These are phyloP conservation scores for Saccostrea echinata DNA, from an alignment of 1,140 invertebrate genomes.

Conservation along the genomic window DNA sequence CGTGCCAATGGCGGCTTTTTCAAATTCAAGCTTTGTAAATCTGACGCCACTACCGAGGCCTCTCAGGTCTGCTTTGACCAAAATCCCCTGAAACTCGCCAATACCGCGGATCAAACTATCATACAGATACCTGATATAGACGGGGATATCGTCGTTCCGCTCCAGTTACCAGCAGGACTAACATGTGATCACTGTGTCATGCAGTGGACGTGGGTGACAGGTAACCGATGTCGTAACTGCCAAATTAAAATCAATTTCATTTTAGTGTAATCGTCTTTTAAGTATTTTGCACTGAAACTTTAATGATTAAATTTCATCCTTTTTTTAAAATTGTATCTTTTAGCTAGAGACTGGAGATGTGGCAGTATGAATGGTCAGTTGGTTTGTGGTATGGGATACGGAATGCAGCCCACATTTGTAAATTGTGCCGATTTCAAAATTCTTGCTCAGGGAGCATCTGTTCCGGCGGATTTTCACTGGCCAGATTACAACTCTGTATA, in stretches of 20 bases:
- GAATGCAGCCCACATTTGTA: conserved; percentile 44
- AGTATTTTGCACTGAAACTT: too few relatives aligned
- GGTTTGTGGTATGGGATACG: conserved; percentile 45
- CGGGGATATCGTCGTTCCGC: conserved; percentile 31
- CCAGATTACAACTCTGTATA: conserved; percentile 48
- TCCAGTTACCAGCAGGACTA: conserved; percentile 36
- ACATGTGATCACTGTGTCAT: conserved; percentile 31
- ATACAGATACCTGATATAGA: conserved; percentile 32
- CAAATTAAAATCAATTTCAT: too few relatives aligned
- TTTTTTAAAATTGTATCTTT: not conserved
- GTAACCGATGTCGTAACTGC: not conserved
- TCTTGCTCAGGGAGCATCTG: not conserved
- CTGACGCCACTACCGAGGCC: not conserved
- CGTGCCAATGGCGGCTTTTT: conserved; percentile 36
- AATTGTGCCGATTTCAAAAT: conserved; percentile 49
- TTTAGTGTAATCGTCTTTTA: too few relatives aligned
- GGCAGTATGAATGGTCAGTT: conserved; percentile 29
- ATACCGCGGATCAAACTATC: conserved; percentile 25
- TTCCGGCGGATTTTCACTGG: conserved; percentile 46
- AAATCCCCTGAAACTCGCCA: conserved; percentile 21
- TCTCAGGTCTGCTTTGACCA: conserved; percentile 35
- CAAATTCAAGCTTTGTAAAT: conserved; percentile 32
- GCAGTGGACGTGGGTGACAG: conserved; percentile 29
- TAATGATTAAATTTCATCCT: too few relatives aligned
- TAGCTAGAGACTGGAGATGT: conserved; percentile 50